Base-by-base conservation (phyloP, 2,888 invertebrate genomes). In the Napeogenes inachia region DNA sequence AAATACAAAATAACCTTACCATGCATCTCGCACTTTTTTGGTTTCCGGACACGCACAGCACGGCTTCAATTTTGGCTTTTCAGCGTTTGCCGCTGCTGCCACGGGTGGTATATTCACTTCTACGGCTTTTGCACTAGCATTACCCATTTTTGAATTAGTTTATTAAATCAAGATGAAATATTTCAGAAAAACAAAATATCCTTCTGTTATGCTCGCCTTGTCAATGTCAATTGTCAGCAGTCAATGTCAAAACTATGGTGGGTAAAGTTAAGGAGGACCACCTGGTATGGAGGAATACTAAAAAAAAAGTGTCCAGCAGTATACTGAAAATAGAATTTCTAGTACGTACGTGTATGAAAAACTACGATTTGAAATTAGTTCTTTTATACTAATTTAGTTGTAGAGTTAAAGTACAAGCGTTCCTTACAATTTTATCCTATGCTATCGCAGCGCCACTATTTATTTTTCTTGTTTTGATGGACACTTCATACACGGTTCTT, bases 21-120 rank as follows among this genome's bases (percentile, higher is more conserved):
- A 99, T 69, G 94, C 93, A 91, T 99, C 99, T 76, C 99, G 91
- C 45, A 89, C 94, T 85, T 93, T 93, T 85, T 97, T 98, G 0
- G 98, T 99, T 89, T 99, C 98, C 0, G 98, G 98, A 84, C 99
- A 99, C 4, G 98, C 98, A 91, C 99, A 99, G 78, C 99, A 99
- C 4, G 98, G 95, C 81, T 98, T 99, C 67, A 97, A 88, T 79
- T 97, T 97, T 56, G 95, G 94, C 73, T 95, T 94, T 56, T 92
- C 92, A 10, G 88, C 85, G 13, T 82, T 79, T 10, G 85, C 84
- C 33, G 81, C 74, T 30, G 73, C 80, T 54, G 82, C 78, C 5
- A 74, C 67, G 58, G 82, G 85, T 0, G 77, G 72, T 2, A 77
- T 71, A 74, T 88, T 87, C 30, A 82, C 72, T 63, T 89, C 88